Percentiles rank a stretch among this genome's conserved stretches.
Conservation (phyloP, 2,888 invertebrate genomes). For the Synanthedon formicaeformis region DNA sequence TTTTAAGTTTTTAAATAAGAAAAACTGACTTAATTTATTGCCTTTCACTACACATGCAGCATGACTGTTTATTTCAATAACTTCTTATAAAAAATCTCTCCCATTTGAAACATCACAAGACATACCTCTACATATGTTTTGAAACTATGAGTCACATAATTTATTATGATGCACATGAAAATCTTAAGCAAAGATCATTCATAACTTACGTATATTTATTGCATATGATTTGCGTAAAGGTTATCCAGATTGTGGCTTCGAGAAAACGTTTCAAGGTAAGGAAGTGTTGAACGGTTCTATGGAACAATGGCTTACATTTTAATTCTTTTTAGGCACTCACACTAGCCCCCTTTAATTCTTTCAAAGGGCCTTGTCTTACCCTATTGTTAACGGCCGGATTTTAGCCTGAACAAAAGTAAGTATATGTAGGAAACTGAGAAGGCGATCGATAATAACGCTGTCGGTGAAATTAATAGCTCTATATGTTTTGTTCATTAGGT, state of each 20-base stretch:
- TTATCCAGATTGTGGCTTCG: not conserved
- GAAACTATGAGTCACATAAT: too few relatives aligned
- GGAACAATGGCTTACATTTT: conserved; percentile 26
- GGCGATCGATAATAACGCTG: conserved; percentile 9
- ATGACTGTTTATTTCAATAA: too few relatives aligned
- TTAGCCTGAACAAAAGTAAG: conserved; percentile 13
- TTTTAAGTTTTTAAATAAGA: too few relatives aligned
- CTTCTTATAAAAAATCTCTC: too few relatives aligned
- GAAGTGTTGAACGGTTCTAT: conserved; percentile 13
- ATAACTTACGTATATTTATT: too few relatives aligned
- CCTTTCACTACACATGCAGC: too few relatives aligned
- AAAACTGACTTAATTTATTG: too few relatives aligned
- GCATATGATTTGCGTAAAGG: not conserved
- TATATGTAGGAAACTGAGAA: conserved; percentile 1
- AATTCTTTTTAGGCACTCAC: conserved; percentile 19
- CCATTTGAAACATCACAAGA: too few relatives aligned
- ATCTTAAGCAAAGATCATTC: too few relatives aligned
- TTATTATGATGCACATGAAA: too few relatives aligned
- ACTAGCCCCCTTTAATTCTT: conserved; percentile 19
- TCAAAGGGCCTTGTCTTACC: conserved; percentile 15
- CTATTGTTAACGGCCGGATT: conserved; percentile 28
- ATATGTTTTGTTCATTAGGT: not conserved
- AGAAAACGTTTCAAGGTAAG: conserved; percentile 4
- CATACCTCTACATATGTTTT: too few relatives aligned
- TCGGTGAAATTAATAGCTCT: not conserved